These are phyloP conservation scores for Heterotis niloticus DNA, from an alignment of 2,113 vertebrate genomes.

Conservation along the genomic window DNA sequence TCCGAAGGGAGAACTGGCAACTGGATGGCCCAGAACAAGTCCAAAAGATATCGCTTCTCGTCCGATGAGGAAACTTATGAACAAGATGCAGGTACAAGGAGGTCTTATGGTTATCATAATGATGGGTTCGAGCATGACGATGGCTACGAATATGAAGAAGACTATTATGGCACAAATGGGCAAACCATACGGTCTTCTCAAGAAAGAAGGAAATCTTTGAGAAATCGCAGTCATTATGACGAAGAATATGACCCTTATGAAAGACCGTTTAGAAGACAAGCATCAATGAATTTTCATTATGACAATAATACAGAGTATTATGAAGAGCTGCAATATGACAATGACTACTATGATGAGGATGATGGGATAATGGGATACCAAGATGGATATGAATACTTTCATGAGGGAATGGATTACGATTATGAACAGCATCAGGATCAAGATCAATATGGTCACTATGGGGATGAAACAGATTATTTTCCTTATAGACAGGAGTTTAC, in stretches of 20 bases:
- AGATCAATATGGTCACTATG: conserved; percentile 55
- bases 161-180: conserved; percentile 46
- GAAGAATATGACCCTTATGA: conserved; percentile 35
- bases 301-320: conserved; percentile 56
- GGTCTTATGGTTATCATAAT: conserved; percentile 58
- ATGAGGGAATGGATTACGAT: conserved; percentile 38
- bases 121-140: conserved; percentile 61
- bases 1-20: conserved; percentile 38
- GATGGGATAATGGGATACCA: conserved; percentile 45
- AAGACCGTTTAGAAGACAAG: neutral
- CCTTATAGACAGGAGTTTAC: conserved; percentile 48
- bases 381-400: conserved; percentile 50
- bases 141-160: conserved; percentile 55
- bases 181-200: conserved; percentile 47
- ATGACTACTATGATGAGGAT: conserved; percentile 60
- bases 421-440: conserved; percentile 47
- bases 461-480: conserved; percentile 58
- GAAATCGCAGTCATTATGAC: conserved; percentile 27
- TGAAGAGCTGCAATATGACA: conserved; percentile 43
- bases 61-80: conserved; percentile 64
- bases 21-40: conserved; percentile 62
- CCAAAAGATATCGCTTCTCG: conserved; percentile 63
- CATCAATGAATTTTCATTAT: conserved; percentile 63
- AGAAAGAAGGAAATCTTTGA: conserved; percentile 42
- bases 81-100: conserved; percentile 66